Conservation (phyloP, 2,113 vertebrate genomes). For the Emydura subglobosa region DNA sequence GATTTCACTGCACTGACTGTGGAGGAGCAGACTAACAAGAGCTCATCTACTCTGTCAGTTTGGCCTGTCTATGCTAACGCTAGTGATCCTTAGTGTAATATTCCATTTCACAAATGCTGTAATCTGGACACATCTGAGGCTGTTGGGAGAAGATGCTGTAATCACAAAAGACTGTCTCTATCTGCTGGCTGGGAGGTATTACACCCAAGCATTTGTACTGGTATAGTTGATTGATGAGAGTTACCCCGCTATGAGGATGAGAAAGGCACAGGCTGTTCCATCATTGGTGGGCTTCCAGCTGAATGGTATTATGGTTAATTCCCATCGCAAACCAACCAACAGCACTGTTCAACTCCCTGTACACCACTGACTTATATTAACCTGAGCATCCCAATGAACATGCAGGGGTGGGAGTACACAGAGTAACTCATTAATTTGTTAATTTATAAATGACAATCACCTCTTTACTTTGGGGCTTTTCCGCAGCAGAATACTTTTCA, state of each 20-base stretch:
- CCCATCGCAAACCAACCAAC: rapidly evolving
- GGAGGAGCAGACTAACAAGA: not conserved
- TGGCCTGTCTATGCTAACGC: not conserved
- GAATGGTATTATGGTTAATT: rapidly evolving
- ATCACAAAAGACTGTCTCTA: not conserved
- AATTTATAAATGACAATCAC: rapidly evolving
- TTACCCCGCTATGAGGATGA: rapidly evolving
- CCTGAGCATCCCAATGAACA: not conserved
- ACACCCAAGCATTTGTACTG: not conserved
- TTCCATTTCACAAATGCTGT: not conserved
- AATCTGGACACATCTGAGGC: rapidly evolving
- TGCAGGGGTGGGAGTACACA: not conserved
- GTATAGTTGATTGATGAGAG: rapidly evolving
- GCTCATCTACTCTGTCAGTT: not conserved
- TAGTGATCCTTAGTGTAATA: rapidly evolving
- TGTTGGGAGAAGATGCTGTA: too few relatives aligned
- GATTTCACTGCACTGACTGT: not conserved
- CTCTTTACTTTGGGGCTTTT: not conserved
- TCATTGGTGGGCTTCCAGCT: rapidly evolving
- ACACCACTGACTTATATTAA: not conserved
- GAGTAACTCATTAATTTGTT: rapidly evolving
- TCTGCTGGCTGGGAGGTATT: not conserved
- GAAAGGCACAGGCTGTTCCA: rapidly evolving
- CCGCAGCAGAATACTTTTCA: rapidly evolving
- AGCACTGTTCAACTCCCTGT: rapidly evolving